These are phyloP conservation scores for Zosterops japonicus DNA, from an alignment of 2,113 vertebrate species.

Conservation along the genomic window DNA sequence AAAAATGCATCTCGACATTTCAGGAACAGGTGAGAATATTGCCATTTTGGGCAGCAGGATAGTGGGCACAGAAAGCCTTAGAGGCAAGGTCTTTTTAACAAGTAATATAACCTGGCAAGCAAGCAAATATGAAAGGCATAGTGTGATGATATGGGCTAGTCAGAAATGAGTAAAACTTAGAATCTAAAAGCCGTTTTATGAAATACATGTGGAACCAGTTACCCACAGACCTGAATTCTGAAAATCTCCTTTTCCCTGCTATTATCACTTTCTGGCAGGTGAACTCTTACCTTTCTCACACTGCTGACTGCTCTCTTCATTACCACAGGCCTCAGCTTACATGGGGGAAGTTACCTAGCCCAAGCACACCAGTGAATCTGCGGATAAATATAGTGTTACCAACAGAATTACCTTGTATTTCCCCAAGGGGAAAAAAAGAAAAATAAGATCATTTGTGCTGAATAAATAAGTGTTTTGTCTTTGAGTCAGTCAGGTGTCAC, in stretches of 20 bases:
- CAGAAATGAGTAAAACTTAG: neutral
- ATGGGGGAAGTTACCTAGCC: neutral
- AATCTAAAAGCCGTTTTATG: neutral
- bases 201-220: neutral
- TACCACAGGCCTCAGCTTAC: neutral
- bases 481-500: neutral
- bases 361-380: neutral
- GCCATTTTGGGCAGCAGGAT: neutral
- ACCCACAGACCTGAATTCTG: neutral
- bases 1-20: neutral
- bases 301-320: neutral
- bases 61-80: neutral
- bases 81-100: neutral
- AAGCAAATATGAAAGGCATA: neutral
- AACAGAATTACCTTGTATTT: neutral
- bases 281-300: neutral
- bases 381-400: neutral
- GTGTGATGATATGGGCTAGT: neutral
- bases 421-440: fast-evolving
- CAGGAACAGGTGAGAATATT: neutral
- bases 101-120: neutral
- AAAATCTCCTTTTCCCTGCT: neutral
- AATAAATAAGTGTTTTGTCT: neutral
- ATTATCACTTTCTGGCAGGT: neutral
- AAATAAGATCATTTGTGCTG: neutral